A percentile compares a stretch with the other conserved stretches of the same genome.
Evolutionary conservation across 2,888 invertebrate species (phyloP).

Genomic region (Caenorhabditis zanzibari): DNA sequence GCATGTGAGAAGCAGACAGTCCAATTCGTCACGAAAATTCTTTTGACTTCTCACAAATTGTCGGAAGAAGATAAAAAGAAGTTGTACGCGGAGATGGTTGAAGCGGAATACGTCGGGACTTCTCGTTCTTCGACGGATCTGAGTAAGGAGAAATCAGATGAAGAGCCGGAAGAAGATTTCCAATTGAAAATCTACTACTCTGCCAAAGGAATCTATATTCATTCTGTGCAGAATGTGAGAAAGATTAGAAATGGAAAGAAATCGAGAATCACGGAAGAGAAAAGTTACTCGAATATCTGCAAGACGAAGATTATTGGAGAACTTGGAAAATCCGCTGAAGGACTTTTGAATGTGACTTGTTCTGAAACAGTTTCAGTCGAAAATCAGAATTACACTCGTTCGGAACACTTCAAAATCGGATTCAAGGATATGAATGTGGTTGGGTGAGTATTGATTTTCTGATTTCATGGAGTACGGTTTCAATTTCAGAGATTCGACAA

Average conservation of each 20-base stretch:
- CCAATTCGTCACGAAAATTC: constrained; percentile 58
- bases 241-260: constrained; percentile 42
- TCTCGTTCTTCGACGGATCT: constrained; percentile 53
- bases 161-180: constrained; percentile 51
- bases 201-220: constrained; percentile 54
- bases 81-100: constrained; percentile 56
- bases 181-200: constrained; percentile 57
- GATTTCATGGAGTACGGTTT: neutral
- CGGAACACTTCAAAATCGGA: constrained; percentile 52
- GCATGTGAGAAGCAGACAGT: constrained; percentile 56
- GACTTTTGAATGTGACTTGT: constrained; percentile 52
- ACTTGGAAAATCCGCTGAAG: constrained; percentile 32
- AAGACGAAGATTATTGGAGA: constrained; percentile 54
- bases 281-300: constrained; percentile 53
- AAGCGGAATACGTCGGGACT: constrained; percentile 56
- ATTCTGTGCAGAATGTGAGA: constrained; percentile 54
- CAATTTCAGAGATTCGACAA: constrained; percentile 21
- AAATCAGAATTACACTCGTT: constrained; percentile 44
- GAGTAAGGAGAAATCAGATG: neutral
- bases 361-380: constrained; percentile 30
- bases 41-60: constrained; percentile 53
- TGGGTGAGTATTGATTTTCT: constrained; percentile 4
- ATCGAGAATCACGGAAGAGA: constrained; percentile 50
- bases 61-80: constrained; percentile 41
- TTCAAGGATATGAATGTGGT: constrained; percentile 24